Conservation (phyloP, 2,113 vertebrate genomes). For the Craseonycteris thonglongyai region DNA sequence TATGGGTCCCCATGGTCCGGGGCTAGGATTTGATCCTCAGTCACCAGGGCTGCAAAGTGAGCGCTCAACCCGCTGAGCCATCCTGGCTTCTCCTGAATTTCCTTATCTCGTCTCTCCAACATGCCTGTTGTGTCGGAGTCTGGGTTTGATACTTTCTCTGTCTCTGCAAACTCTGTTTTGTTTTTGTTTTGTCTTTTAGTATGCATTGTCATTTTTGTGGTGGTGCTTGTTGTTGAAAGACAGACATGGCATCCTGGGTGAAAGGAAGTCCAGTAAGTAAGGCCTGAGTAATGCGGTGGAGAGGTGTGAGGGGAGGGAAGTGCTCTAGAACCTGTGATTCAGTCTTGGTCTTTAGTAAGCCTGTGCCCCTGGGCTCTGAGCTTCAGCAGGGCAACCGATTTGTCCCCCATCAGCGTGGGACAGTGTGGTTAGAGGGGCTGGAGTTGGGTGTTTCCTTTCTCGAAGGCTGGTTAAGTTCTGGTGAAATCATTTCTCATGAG, state of each 20-base stretch:
- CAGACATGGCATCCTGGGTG: not conserved
- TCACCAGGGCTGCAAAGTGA: no score
- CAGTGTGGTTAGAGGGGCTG: not conserved
- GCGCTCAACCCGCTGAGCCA: no score
- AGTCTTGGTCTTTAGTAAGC: not conserved
- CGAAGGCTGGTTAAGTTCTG: not conserved
- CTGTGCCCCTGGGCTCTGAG: not conserved
- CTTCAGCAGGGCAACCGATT: not conserved
- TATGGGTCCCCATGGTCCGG: no score
- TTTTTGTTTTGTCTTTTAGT: not conserved
- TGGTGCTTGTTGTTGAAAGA: not conserved
- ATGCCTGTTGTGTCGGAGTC: not conserved
- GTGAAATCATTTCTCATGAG: not conserved
- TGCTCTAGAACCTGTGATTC: not conserved
- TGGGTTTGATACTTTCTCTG: not conserved
- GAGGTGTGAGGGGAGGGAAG: not conserved
- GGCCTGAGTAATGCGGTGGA: not conserved
- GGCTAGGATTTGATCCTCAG: no score
- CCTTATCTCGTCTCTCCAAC: not conserved
- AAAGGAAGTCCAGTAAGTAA: not conserved
- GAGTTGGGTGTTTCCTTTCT: not conserved
- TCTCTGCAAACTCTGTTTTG: not conserved
- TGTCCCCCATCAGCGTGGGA: not conserved
- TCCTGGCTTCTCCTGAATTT: no score
- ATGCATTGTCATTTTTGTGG: not conserved